Base-by-base conservation (phyloP, 2,113 vertebrate genomes). In the Eupsittula cactorum region DNA sequence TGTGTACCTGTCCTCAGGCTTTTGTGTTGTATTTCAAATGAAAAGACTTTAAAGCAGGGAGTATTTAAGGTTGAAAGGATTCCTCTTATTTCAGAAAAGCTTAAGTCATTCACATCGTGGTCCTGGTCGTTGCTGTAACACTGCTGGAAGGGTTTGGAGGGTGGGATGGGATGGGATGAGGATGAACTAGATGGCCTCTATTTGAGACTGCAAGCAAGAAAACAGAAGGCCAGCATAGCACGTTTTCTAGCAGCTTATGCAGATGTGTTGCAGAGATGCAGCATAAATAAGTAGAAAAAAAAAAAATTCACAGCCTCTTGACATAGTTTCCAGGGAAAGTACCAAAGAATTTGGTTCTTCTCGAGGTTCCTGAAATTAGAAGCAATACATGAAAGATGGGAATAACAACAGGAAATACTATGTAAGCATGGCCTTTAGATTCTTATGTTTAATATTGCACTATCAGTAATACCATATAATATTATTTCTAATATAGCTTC, bases 261-360 rank as follows among this genome's bases (percentile, higher is more conserved):
- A 88, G 93, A 97, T 96, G 97, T 98, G 97, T 98, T 98, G 98
- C 98, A 97, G 97, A 97, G 96, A 97, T 91, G 97, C 91, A 70
- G 95, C 95, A 92, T 97, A 95, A 97, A 95, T 94, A 97, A 97
- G 97, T 97, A 98, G 97, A 29, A 96, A 96, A 93, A 55, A 55
- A 53, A 57, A 88, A 89, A 96, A 75, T 92, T 99, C 99, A 99
- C 98, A 99, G 98, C 97, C 98, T 99, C 98, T 99, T 99, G 95
- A 99, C 99, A 83, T 99, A 99, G 98, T 99, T 99, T 98, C 99
- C 99, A 57, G 99, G 99, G 98, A 99, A 99, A 97, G 99, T 99
- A 98, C 99, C 99, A 97, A 99, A 99, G 97, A 99, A 98, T 98
- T 98, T 99, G 97, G 98, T 99, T 98, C 99, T 99, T 97, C 99